A percentile compares a stretch with the other conserved stretches of the same genome.
Evolutionary conservation across 2,888 invertebrate genomes (phyloP).

Genomic region (Syrista parreyssii): DNA sequence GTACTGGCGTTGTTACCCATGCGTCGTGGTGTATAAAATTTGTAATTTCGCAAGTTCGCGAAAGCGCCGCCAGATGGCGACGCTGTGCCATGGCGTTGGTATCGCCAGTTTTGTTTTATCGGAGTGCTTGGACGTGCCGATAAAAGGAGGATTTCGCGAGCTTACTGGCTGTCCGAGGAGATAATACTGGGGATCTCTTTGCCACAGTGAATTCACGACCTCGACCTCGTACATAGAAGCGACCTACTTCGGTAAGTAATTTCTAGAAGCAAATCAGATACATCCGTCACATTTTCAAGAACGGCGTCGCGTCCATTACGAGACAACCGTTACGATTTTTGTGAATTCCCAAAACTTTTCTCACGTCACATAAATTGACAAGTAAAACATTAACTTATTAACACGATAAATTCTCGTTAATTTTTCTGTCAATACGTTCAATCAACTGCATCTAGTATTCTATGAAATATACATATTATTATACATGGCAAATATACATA

Average conservation of each 20-base stretch:
- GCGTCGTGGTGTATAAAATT: not conserved
- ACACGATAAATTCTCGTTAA: not conserved
- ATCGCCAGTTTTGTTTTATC: conserved; percentile 6
- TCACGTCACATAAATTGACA: not conserved
- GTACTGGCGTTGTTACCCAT: not conserved
- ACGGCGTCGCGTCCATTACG: not conserved
- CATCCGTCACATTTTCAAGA: not conserved
- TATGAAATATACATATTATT: not conserved
- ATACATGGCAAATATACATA: not conserved
- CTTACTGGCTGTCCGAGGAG: conserved; percentile 15
- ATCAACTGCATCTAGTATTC: not conserved
- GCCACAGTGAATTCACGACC: conserved; percentile 4
- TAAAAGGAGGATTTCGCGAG: conserved; percentile 14
- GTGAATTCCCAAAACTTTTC: not conserved
- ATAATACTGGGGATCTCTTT: conserved; percentile 14
- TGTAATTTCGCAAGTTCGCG: not conserved
- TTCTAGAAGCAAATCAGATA: not conserved
- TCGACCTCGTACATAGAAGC: not conserved
- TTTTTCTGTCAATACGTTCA: not conserved
- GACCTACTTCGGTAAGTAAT: not conserved
- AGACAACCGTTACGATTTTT: not conserved
- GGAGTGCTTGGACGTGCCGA: conserved; percentile 6
- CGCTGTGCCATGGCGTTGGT: not conserved
- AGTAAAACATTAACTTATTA: not conserved
- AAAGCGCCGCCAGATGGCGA: not conserved